Base-by-base conservation (phyloP, 2,888 invertebrate genomes). In the Lamellibrachia columna region DNA sequence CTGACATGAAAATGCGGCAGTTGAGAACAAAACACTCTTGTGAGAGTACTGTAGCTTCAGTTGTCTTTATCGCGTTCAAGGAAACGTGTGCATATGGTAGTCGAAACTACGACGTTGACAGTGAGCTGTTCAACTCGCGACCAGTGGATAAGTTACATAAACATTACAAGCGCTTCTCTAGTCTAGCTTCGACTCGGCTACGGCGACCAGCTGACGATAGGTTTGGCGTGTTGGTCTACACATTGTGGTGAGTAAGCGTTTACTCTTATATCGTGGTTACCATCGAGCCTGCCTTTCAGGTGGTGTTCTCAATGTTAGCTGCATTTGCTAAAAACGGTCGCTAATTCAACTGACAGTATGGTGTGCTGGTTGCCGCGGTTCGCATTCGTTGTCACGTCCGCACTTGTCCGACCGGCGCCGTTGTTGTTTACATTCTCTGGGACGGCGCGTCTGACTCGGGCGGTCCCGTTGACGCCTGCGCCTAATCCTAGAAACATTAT, bases 21-120 rank as follows among this genome's bases (percentile, higher is more conserved):
- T 75, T 75, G 75, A 75, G 75, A 75, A 75, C 75, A 75, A 75
- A 75, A 75, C 75, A 22, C n/a, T 75, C 22, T 15, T 15, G 75
- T 75, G 75, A 22, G 75, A 75, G 75, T 75, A 6, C 15, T 2
- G 22, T 75, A 4, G 75, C 75, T 75, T 75, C 75, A 75, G 75
- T 75, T 75, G 75, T 75, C 75, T 75, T 75, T 75, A 75, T 75
- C 75, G 75, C 75, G 75, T 75, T 75, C 75, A n/a, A 75, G 22
- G 15, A 75, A 75, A 75, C 75, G 75, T 15, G n/a, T 22, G 75
- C 75, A 75, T n/a, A 75, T 75, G 75, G 11, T 75, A 75, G 75
- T 75, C 15, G n/a, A 75, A 75, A 75, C 75, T 15, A 75, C 75
- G 22, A 3, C 22, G 75, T 75, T 22, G 75, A 75, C 75, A 75